Conservation (phyloP, 2,888 invertebrate species). For the Drosophila rubida region DNA sequence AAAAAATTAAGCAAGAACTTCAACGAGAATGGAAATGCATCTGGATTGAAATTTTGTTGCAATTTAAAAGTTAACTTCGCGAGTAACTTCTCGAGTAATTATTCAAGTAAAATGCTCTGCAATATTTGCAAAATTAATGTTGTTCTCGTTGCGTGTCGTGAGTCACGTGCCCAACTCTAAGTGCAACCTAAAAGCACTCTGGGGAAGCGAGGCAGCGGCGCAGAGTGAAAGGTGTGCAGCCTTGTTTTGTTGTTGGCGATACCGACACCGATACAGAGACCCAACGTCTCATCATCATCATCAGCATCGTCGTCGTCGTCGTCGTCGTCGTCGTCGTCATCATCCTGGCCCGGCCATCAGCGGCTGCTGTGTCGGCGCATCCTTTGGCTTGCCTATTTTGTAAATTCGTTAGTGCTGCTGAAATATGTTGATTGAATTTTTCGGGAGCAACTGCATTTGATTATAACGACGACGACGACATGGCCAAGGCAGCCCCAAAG, state of each 20-base stretch:
- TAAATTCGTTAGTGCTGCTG: conserved; percentile 82
- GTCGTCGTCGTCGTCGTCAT: conserved; percentile 8
- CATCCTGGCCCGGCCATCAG: conserved; percentile 1
- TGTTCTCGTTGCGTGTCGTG: too few species aligned
- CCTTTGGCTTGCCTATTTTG: conserved; percentile 82
- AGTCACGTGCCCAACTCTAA: conserved; percentile 12
- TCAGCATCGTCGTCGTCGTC: conserved; percentile 22
- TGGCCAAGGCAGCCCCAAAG: conserved; percentile 28
- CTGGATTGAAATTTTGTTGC: too few species aligned
- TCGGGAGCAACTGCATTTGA: conserved; percentile 82
- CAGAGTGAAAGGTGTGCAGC: conserved; percentile 2
- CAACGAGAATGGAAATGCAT: too few species aligned
- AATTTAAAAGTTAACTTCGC: too few species aligned
- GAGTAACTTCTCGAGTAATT: too few species aligned
- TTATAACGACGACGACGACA: conserved; percentile 69
- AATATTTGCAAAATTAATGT: background rate
- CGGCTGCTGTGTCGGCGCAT: conserved; percentile 60
- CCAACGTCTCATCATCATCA: conserved; percentile 55
- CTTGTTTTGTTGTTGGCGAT: conserved; percentile 29
- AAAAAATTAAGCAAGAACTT: too few species aligned
- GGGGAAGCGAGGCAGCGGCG: background rate
- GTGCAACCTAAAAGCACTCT: background rate
- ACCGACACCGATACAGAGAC: conserved; percentile 45
- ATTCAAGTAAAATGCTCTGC: background rate
- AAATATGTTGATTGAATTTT: conserved; percentile 82